Percentiles rank a stretch among this genome's conserved stretches.
phyloP scores from a whole-genome alignment of 2,888 invertebrate species.

The Lithophane ornitopus region DNA sequence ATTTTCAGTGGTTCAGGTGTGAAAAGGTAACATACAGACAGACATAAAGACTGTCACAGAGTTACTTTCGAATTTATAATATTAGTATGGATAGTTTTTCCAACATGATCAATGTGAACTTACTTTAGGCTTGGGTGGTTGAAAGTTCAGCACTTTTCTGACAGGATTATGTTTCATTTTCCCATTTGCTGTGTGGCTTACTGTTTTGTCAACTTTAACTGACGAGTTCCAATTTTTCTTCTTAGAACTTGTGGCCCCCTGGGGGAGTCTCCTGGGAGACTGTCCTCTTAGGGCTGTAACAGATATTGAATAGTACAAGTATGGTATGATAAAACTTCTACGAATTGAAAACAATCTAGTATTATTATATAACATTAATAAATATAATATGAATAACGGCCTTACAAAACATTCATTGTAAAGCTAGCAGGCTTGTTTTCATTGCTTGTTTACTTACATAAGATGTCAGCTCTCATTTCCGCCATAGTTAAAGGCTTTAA shows the following conservation, averaged over 20 bases:
- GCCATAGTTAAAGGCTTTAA: conserved; percentile 81
- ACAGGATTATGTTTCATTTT: conserved; percentile 78
- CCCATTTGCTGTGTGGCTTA: conserved; percentile 78
- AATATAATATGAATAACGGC: no score
- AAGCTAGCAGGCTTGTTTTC: background rate
- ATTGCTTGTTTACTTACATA: conserved; percentile 69
- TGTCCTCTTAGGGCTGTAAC: conserved; percentile 76
- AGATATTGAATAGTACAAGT: background rate
- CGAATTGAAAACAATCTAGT: background rate
- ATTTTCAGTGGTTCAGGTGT: no score
- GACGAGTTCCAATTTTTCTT: conserved; percentile 86
- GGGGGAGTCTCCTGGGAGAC: conserved; percentile 70
- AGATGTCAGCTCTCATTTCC: conserved; percentile 78
- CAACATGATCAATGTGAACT: conserved; percentile 28
- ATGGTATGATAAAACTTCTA: background rate
- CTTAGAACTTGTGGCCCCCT: conserved; percentile 70
- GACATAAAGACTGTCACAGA: no score
- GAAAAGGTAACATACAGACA: no score
- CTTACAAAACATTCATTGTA: background rate
- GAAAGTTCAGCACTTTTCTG: conserved; percentile 84
- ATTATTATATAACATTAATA: no score
- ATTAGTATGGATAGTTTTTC: no score
- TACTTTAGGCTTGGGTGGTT: conserved; percentile 76
- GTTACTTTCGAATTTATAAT: no score
- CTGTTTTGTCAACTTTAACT: conserved; percentile 80